Evolutionary conservation across 2,113 vertebrate species (phyloP).

Genomic region (Myiagra hebetior): DNA sequence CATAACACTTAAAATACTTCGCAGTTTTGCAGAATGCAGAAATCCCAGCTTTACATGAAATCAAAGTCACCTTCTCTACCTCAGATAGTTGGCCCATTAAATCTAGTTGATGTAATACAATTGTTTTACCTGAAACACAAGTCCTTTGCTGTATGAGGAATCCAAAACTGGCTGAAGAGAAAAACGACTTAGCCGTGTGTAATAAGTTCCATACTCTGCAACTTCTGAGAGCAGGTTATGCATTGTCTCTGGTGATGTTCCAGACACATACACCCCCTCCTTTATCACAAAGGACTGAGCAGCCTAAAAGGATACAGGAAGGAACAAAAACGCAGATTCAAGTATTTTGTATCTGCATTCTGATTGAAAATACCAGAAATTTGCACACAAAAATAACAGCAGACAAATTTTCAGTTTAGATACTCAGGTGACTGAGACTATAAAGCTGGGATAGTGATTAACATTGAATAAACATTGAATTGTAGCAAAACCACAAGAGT

Average conservation of each 20-base stretch:
- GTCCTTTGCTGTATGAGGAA: constrained; percentile 80
- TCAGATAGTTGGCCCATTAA: neutral
- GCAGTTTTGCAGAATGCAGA: neutral
- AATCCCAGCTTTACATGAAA: neutral
- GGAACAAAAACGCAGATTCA: neutral
- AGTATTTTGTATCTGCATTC: neutral
- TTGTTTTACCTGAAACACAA: constrained; percentile 90
- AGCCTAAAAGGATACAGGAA: constrained; percentile 54
- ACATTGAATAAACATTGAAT: neutral
- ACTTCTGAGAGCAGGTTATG: constrained; percentile 85
- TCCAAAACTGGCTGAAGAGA: constrained; percentile 82
- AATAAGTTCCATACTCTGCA: constrained; percentile 89
- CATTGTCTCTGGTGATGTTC: constrained; percentile 89
- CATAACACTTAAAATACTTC: neutral
- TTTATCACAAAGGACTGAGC: constrained; percentile 85
- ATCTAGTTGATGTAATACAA: neutral
- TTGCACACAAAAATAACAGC: neutral
- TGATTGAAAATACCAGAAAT: neutral
- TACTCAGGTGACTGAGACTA: neutral
- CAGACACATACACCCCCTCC: constrained; percentile 87
- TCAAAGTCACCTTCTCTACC: neutral
- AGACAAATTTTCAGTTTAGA: neutral
- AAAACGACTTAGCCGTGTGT: constrained; percentile 88
- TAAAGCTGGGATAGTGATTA: neutral
- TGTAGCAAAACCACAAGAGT: neutral